phyloP scores from a whole-genome alignment of 2,888 invertebrate genomes.

The Hirtodrosophila trivittata region DNA sequence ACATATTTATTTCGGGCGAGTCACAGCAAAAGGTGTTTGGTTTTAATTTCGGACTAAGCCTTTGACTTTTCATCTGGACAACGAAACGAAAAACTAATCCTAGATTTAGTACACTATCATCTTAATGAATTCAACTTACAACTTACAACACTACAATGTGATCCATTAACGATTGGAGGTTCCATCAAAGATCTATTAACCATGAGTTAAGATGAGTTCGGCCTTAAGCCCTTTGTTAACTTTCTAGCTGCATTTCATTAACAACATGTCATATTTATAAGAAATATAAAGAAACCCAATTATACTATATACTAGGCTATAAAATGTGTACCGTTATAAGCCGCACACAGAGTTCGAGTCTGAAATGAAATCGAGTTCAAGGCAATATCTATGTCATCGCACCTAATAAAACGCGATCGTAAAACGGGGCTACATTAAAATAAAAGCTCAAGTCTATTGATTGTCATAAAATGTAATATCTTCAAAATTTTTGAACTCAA shows the following conservation, averaged over 20 bases:
- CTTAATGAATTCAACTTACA: neutral
- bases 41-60: neutral
- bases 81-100: conserved; percentile 3
- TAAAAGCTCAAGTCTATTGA: conserved; percentile 61
- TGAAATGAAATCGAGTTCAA: conserved; percentile 64
- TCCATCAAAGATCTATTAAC: conserved; percentile 9
- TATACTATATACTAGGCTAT: conserved; percentile 53
- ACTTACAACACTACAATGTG: neutral
- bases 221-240: conserved; percentile 27
- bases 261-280: conserved; percentile 59
- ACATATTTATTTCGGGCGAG: conserved; percentile 48
- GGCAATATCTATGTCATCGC: conserved; percentile 79
- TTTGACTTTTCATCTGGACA: conserved; percentile 2
- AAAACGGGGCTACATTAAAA: conserved; percentile 63
- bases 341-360: conserved; percentile 21
- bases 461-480: conserved; percentile 63
- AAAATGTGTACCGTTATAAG: conserved; percentile 68
- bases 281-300: conserved; percentile 32
- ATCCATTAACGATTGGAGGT: neutral
- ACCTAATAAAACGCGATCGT: conserved; percentile 71
- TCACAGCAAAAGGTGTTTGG: conserved; percentile 31
- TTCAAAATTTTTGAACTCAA: conserved; percentile 25
- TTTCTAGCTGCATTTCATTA: conserved; percentile 57
- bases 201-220: too few species aligned
- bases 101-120: neutral